Evolutionary conservation across 2,888 invertebrate species (phyloP).

Genomic region (Rotaria macrura): DNA sequence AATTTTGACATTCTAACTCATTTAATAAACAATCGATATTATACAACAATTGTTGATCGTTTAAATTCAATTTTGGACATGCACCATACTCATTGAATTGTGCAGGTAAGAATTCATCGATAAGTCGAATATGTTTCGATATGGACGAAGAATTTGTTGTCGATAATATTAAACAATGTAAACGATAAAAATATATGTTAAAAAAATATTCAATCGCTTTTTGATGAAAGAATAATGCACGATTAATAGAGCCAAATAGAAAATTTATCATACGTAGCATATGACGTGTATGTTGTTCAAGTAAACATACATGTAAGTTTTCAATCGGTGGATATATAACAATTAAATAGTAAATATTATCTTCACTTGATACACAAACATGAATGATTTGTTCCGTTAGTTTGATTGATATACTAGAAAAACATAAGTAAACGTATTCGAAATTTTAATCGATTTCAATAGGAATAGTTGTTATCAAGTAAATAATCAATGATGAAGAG

Average conservation of each 20-base stretch:
- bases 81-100: not conserved
- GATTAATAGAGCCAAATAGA: not conserved
- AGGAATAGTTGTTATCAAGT: too few relatives aligned
- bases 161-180: not conserved
- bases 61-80: not conserved
- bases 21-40: not conserved
- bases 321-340: slow-evolving; percentile 3
- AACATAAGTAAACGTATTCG: not conserved
- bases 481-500: too few relatives aligned
- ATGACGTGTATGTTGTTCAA: not conserved
- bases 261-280: not conserved
- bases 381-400: not conserved
- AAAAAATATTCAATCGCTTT: not conserved
- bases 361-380: not conserved
- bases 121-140: not conserved
- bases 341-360: not conserved
- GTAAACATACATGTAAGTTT: not conserved
- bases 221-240: not conserved
- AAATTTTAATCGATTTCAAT: not conserved
- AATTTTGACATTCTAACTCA: not conserved
- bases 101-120: not conserved
- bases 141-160: not conserved
- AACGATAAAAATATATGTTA: not conserved
- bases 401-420: not conserved
- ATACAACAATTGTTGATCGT: not conserved